Evolutionary conservation across 92 coral and sea anemone genomes (phyloP), one percentile per base, ranked within the genome.

Genomic region (Actinernus sp.): DNA sequence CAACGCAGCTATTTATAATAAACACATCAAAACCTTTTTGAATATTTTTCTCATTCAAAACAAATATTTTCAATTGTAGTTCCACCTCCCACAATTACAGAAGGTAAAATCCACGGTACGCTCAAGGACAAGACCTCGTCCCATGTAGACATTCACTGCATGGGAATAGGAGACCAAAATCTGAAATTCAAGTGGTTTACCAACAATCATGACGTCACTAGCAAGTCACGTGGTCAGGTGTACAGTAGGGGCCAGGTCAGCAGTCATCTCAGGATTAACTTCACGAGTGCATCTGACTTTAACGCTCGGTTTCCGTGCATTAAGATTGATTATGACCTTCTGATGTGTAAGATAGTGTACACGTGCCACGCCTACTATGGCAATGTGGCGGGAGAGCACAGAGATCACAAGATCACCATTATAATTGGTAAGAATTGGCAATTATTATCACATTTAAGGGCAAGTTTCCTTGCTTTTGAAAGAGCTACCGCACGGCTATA

Each of bases 181-280:
- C 63, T 70, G 24, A 50, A 55, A 20, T 25, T 70, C 21, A 56
- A 31, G 30, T 70, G 77, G 77, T 70, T 55, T 32, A 25, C 38
- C 23, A 24, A 12, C 26, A 52, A 21, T 25, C 18, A 19, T 26
- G 78, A 70, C 38, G 49, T 70, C 57, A 70, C 78, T 16, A 70
- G 22, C 18, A 70, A 26, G 23, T 70, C 57, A 31, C 55, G 78
- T 29, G 78, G 78, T 0, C 29, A 40, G 11, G 34, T 70, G 9
- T 45, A 57, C 56, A 46, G 65, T 24, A 38, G 78, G 18, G 78
- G 78, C 0, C 37, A 55, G 13, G 55, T 70, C 19, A 20, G 31
- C 22, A 44, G 32, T 6, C 0, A 18, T 3, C 26, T 70, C 23
- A 52, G 58, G 48, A 66, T 70, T 3, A 70, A 70, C 24, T 70